phyloP scores from a whole-genome alignment of 2,113 vertebrate genomes.

The Vidua macroura region DNA sequence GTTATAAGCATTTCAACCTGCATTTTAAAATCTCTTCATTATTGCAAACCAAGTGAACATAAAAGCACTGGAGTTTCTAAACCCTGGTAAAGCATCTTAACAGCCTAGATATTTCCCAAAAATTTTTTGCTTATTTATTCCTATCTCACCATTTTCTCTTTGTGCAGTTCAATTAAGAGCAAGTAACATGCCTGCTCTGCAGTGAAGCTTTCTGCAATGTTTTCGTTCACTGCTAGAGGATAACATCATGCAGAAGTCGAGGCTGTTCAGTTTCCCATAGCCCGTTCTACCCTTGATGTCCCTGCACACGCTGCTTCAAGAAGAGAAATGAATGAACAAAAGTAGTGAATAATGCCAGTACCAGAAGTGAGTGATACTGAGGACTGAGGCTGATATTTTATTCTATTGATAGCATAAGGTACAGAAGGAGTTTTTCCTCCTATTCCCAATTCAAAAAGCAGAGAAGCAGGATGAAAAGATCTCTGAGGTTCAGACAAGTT shows the following conservation, averaged over 20 bases:
- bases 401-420: not conserved
- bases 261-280: not conserved
- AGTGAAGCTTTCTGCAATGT: not conserved
- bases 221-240: not conserved
- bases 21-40: not conserved
- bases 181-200: not conserved
- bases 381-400: not conserved
- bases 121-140: not conserved
- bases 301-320: not conserved
- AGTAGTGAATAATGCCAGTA: not conserved
- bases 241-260: not conserved
- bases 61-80: not conserved
- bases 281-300: not conserved
- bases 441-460: not conserved
- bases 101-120: not conserved
- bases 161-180: not conserved
- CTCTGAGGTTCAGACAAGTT: not conserved
- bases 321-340: not conserved
- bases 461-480: not conserved
- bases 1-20: not conserved
- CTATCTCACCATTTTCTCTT: not conserved
- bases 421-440: not conserved
- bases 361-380: not conserved
- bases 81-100: not conserved
- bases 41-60: not conserved